A percentile compares a stretch with the other conserved stretches of the same genome.
Evolutionary conservation across 2,113 vertebrate genomes (phyloP).

Genomic region (Pardalotus punctatus): DNA sequence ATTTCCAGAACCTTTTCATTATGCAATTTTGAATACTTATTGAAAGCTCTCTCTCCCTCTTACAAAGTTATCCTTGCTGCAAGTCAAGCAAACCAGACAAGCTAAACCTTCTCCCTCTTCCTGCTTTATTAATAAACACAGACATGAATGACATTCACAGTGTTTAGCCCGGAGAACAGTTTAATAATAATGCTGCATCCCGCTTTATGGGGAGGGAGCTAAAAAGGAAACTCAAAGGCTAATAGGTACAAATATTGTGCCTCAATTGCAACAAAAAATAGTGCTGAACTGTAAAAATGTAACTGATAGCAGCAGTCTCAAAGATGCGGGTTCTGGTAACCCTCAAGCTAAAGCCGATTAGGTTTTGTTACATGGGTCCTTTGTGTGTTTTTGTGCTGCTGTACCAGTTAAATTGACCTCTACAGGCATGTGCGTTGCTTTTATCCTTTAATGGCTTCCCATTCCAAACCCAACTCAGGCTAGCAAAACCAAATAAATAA

Average conservation of each 20-base stretch:
- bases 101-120: conserved; percentile 23
- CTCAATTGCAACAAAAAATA: conserved; percentile 67
- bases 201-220: conserved; percentile 49
- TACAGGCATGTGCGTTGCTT: conserved; percentile 42
- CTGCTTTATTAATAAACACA: conserved; percentile 45
- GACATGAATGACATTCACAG: conserved; percentile 40
- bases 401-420: conserved; percentile 72
- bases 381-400: conserved; percentile 68
- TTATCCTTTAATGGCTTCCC: conserved; percentile 59
- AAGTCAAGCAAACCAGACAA: conserved; percentile 55
- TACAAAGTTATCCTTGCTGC: conserved; percentile 41
- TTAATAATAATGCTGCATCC: conserved; percentile 56
- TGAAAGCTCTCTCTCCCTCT: conserved; percentile 50
- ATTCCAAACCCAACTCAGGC: conserved; percentile 51
- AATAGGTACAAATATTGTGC: conserved; percentile 68
- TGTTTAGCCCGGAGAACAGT: conserved; percentile 55
- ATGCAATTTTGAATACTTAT: conserved; percentile 66
- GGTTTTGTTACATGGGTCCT: conserved; percentile 63
- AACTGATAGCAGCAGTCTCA: conserved; percentile 42
- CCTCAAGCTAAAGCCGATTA: conserved; percentile 69
- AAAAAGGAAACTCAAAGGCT: conserved; percentile 63
- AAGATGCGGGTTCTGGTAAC: conserved; percentile 67
- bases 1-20: conserved; percentile 76
- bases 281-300: conserved; percentile 56
- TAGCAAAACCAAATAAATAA: neutral